phyloP scores from a whole-genome alignment of 2,113 vertebrate species.

The Aviceda subcristata region DNA sequence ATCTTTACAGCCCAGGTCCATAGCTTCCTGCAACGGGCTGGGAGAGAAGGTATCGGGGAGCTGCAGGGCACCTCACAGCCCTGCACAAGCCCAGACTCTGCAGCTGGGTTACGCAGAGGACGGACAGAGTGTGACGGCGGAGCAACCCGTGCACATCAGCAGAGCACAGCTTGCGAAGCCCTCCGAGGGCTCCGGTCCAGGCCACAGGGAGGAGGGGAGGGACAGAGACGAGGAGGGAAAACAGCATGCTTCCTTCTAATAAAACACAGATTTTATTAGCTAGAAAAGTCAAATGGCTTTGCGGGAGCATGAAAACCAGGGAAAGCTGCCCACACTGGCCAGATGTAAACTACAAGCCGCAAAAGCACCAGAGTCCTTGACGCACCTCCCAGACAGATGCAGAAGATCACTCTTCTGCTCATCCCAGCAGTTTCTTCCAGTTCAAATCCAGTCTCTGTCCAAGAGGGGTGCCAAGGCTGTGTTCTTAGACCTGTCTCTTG shows the following conservation, averaged over 20 bases:
- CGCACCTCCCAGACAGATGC: background rate
- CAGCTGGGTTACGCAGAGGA: background rate
- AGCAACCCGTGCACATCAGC: background rate
- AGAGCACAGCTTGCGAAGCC: background rate
- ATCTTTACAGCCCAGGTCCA: background rate
- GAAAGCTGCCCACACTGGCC: background rate
- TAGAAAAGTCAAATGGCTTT: background rate
- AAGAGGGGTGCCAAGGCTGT: background rate
- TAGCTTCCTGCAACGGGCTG: background rate
- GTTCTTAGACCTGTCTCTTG: background rate
- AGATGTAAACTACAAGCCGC: background rate
- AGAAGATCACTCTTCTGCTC: background rate
- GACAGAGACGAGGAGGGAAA: background rate
- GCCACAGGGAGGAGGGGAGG: background rate
- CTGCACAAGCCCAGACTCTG: background rate
- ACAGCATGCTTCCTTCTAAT: background rate
- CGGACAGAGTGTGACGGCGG: fast-evolving
- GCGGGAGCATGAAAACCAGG: background rate
- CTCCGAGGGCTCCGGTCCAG: background rate
- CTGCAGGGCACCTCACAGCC: background rate
- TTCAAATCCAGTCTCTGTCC: background rate
- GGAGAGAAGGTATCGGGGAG: background rate
- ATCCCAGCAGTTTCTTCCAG: background rate
- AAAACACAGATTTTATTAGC: background rate
- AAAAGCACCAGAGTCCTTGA: background rate